Evolutionary conservation across 2,113 vertebrate species (phyloP).

Genomic region (Probosciger aterrimus): DNA sequence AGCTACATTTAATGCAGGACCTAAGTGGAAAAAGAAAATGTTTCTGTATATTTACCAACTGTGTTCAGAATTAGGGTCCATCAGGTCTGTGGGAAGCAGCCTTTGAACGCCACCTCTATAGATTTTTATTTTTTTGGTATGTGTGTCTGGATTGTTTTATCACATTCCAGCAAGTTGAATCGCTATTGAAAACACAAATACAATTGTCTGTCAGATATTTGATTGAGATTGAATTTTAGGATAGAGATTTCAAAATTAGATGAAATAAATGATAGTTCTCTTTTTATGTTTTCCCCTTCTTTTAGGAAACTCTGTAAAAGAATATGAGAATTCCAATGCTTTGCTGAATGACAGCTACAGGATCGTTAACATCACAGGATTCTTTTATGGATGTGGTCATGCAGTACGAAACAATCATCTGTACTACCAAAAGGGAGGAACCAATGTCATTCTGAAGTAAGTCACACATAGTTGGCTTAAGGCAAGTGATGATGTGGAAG

Average conservation of each 20-base stretch:
- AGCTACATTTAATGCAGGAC: neutral
- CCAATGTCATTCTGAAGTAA: constrained; percentile 85
- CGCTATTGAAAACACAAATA: neutral
- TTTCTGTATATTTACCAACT: neutral
- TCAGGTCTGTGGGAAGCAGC: neutral
- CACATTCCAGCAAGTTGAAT: neutral
- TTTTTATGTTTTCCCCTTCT: neutral
- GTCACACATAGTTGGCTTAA: neutral
- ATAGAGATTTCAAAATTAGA: neutral
- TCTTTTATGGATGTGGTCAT: constrained; percentile 91
- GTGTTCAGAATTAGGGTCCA: neutral
- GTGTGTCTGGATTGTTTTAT: neutral
- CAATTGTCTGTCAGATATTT: neutral
- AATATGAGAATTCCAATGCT: constrained; percentile 80
- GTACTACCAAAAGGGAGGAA: constrained; percentile 91
- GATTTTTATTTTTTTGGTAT: neutral
- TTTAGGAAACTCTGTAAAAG: constrained; percentile 83
- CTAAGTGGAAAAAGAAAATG: neutral
- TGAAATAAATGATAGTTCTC: neutral
- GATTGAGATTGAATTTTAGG: neutral
- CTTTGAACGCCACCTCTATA: neutral
- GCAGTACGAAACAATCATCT: constrained; percentile 84
- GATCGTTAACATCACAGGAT: constrained; percentile 77
- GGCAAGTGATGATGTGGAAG: neutral
- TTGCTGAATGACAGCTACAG: constrained; percentile 80